These are phyloP conservation scores for Tipula confusa DNA, from an alignment of 2,888 invertebrate species.

Conservation along the genomic window DNA sequence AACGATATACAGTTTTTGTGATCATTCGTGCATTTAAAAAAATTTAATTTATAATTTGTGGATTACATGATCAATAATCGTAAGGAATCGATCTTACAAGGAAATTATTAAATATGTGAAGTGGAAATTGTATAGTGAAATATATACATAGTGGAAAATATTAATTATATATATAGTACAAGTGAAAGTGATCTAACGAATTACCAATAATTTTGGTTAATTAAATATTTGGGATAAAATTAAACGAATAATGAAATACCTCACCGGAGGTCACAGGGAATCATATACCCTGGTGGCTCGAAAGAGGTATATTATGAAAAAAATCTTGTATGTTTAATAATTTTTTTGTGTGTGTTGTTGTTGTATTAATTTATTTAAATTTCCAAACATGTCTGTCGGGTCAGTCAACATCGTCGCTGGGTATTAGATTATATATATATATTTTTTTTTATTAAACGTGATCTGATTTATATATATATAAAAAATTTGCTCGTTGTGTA, in stretches of 20 bases:
- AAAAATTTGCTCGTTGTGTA: background rate
- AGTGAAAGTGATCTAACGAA: background rate
- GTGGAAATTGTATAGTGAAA: background rate
- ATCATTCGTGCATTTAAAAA: constrained; percentile 20
- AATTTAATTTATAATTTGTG: constrained; percentile 16
- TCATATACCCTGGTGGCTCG: constrained; percentile 49
- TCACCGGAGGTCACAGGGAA: constrained; percentile 46
- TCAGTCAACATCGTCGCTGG: background rate
- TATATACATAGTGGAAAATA: background rate
- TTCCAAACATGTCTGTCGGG: background rate
- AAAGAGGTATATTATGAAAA: constrained; percentile 48
- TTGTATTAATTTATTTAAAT: background rate
- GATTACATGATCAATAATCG: background rate
- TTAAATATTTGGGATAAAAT: background rate
- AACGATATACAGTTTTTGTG: background rate
- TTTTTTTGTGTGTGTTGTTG: constrained; percentile 42
- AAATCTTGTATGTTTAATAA: constrained; percentile 46
- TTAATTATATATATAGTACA: background rate
- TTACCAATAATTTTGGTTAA: background rate
- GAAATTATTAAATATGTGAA: constrained; percentile 20
- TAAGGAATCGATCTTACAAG: background rate
- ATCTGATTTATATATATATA: constrained; percentile 21
- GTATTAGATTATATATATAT: background rate
- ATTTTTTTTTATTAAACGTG: constrained; percentile 14
- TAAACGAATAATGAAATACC: constrained; percentile 45